phyloP scores from a whole-genome alignment of 2,888 invertebrate species.

The Erannis defoliaria region DNA sequence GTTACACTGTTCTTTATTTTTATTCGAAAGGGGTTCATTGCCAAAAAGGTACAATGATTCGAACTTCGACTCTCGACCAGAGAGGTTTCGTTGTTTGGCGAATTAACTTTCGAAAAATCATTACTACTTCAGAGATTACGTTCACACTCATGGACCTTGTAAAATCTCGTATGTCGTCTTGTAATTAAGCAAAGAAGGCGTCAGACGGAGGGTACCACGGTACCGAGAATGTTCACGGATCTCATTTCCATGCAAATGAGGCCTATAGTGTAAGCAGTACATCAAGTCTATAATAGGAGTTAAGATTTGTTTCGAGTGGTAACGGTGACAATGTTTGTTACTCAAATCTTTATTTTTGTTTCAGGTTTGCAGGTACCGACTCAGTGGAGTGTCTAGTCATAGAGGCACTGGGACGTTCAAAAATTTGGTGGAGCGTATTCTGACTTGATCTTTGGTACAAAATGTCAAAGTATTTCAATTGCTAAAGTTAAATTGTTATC shows the following conservation, averaged over 20 bases:
- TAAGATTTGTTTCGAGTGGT: neutral
- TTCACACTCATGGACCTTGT: conserved; percentile 45
- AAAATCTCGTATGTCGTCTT: conserved; percentile 70
- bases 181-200: conserved; percentile 84
- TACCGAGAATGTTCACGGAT: conserved; percentile 75
- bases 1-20: too few relatives aligned
- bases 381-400: too few relatives aligned
- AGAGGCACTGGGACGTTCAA: too few relatives aligned
- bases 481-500: too few relatives aligned
- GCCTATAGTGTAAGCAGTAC: conserved; percentile 39
- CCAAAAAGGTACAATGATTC: too few relatives aligned
- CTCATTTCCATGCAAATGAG: conserved; percentile 86
- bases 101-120: conserved; percentile 3
- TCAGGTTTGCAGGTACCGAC: too few relatives aligned
- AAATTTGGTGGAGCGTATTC: too few relatives aligned
- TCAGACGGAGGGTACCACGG: conserved; percentile 67
- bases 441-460: too few relatives aligned
- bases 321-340: neutral
- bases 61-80: too few relatives aligned
- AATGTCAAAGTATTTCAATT: too few relatives aligned
- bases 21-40: too few relatives aligned
- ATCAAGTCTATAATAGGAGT: conserved; percentile 15
- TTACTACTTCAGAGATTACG: conserved; percentile 1
- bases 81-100: too few relatives aligned
- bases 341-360: neutral